These are phyloP conservation scores for Anhinga anhinga DNA, from an alignment of 2,113 vertebrate genomes.

Conservation along the genomic window DNA sequence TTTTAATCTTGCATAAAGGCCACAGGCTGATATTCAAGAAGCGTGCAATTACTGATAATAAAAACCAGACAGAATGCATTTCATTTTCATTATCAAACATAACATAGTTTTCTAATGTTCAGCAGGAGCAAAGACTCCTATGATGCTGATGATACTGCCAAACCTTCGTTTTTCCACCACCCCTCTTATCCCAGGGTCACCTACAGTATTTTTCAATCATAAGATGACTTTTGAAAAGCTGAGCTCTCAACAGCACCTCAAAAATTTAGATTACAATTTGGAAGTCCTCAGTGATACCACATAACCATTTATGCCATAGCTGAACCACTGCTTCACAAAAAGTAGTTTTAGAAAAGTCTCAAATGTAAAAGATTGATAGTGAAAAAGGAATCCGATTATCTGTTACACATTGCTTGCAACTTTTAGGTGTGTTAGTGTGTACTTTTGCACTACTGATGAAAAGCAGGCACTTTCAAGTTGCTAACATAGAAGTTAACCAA, in stretches of 20 bases:
- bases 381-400: neutral
- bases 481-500: accelerated
- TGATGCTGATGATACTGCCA: neutral
- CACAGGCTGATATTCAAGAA: neutral
- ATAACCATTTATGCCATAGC: neutral
- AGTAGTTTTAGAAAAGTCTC: neutral
- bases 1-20: neutral
- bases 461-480: neutral
- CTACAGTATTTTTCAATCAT: neutral
- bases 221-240: neutral
- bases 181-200: neutral
- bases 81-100: neutral
- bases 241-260: neutral
- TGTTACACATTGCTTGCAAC: neutral
- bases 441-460: neutral
- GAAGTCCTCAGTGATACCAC: neutral
- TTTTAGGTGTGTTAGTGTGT: neutral
- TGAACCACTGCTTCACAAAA: neutral
- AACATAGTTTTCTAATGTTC: neutral
- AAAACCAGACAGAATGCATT: neutral
- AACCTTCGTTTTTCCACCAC: neutral
- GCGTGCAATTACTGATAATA: neutral
- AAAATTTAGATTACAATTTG: neutral
- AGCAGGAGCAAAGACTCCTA: neutral
- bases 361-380: neutral